Conservation (phyloP, 2,888 invertebrate genomes). For the Acanthococcus lagerstroemiae region DNA sequence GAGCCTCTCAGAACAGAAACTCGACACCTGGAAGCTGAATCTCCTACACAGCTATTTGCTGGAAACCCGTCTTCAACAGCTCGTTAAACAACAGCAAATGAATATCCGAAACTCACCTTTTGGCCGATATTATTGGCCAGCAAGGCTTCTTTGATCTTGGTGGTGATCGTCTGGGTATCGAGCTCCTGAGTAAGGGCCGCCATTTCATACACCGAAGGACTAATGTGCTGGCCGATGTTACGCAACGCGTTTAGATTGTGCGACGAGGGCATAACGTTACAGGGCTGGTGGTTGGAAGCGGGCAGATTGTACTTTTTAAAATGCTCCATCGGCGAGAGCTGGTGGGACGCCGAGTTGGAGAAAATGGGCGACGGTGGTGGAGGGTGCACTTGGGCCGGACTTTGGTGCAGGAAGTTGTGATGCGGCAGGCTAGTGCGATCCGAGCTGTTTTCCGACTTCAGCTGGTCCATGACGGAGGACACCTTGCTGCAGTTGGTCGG, state of each 20-base stretch:
- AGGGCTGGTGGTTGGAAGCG: constrained; percentile 42
- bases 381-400: constrained; percentile 19
- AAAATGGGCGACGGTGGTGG: constrained; percentile 36
- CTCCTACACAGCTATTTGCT: too few relatives aligned
- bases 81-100: neutral
- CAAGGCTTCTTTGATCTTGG: constrained; percentile 91
- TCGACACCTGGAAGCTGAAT: too few relatives aligned
- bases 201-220: constrained; percentile 95
- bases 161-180: constrained; percentile 92
- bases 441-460: constrained; percentile 30
- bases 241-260: constrained; percentile 53
- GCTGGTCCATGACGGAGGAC: constrained; percentile 32
- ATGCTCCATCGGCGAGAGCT: constrained; percentile 33
- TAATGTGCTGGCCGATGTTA: constrained; percentile 69
- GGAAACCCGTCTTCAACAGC: too few relatives aligned
- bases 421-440: constrained; percentile 33
- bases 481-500: constrained; percentile 34
- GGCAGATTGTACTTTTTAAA: constrained; percentile 34
- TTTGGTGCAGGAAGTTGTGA: constrained; percentile 31
- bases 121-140: constrained; percentile 96
- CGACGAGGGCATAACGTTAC: constrained; percentile 45
- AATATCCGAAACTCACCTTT: constrained; percentile 51
- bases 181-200: constrained; percentile 91
- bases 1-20: neutral
- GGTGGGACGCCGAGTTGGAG: constrained; percentile 34